These are phyloP conservation scores for Agelas oroides DNA, from an alignment of 37 sponge, comb jelly and placozoan species.

Conservation along the genomic window DNA sequence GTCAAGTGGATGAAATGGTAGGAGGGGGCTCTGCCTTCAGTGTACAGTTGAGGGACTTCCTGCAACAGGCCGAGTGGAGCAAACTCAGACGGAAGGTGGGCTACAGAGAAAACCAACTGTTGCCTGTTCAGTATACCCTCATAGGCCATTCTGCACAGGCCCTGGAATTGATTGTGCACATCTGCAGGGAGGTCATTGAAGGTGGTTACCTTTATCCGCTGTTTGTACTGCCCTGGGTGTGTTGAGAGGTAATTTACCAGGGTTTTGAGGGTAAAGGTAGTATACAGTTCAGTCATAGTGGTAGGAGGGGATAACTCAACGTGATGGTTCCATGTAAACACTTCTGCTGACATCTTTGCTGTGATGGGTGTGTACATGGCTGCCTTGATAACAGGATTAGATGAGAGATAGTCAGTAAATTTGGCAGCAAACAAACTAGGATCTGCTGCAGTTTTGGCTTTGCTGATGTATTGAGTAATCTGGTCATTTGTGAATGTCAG, in stretches of 20 bases:
- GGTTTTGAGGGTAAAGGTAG: background rate
- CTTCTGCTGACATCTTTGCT: background rate
- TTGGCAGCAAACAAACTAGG: no score
- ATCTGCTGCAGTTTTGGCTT: background rate
- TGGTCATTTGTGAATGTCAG: background rate
- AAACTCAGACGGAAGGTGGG: background rate
- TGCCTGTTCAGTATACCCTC: no score
- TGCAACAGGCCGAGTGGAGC: conserved; percentile 3
- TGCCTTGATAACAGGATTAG: no score
- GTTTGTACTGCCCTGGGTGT: background rate
- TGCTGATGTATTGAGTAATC: background rate
- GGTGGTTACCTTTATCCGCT: background rate
- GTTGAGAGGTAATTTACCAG: background rate
- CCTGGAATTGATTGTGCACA: background rate
- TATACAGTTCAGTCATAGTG: conserved; percentile 2
- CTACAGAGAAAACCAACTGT: background rate
- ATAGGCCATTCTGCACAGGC: no score
- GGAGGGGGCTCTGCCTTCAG: no score
- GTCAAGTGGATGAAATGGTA: no score
- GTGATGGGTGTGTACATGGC: no score
- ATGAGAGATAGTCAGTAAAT: no score
- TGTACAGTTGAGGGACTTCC: conserved; percentile 5
- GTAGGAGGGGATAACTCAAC: background rate
- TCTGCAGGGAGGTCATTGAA: background rate
- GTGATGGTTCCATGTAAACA: background rate